Evolutionary conservation across 2,888 invertebrate genomes (phyloP), one percentile per base, ranked within the genome.

Genomic region (Notodonta dromedarius): DNA sequence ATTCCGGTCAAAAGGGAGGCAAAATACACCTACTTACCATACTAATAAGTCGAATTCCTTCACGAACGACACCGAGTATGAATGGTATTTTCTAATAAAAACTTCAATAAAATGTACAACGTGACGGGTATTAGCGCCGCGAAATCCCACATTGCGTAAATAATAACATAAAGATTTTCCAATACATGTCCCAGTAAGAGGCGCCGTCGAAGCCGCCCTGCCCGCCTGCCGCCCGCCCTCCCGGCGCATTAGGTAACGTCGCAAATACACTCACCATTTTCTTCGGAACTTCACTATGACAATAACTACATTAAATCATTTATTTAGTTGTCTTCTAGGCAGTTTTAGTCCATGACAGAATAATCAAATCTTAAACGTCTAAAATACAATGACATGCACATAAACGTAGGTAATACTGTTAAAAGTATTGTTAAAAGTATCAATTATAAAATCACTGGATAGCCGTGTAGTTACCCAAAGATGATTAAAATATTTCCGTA

Each of bases 91-190:
- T 87, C 79, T 84, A 87, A 90, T 90, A 89, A 88, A 87, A 89
- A 89, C 84, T 85, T 88, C 84, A 83, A 87, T 86, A 85, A 75
- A 83, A 86, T 85, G 83, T 86, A 88, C 83, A 83, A 74, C 74
- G 79, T 77, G 88, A 86, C 82, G 85, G 86, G 86, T 89, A 89
- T 89, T 88, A 88, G 83, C 83, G 84, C 77, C 75, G 74, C 80
- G 81, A 85, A 87, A 86, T 89, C 86, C 85, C 82, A 79, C 74
- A 75, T 79, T 76, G 84, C 83, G 84, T 87, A 87, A 87, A 90
- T 90, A 90, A 90, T 89, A 89, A 89, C 86, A 86, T 84, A 87
- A 88, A 88, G 83, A 88, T 88, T 89, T 86, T 88, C 86, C 87
- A 89, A 89, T 88, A 88, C 85, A 80, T 84, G 84, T 79, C 79